Conservation (phyloP, 2,113 vertebrate genomes). For the Paratilapia polleni region DNA sequence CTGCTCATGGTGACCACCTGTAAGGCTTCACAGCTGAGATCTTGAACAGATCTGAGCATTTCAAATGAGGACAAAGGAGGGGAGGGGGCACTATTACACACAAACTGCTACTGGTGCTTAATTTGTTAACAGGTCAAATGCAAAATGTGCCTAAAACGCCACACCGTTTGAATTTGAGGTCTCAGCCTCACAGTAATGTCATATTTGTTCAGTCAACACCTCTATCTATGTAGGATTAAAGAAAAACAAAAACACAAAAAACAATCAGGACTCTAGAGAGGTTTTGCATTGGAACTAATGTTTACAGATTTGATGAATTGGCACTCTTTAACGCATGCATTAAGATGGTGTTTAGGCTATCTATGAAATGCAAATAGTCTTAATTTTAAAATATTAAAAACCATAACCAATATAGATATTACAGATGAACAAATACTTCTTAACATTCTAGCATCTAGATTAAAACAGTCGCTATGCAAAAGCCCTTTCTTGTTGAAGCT, state of each 20-base stretch:
- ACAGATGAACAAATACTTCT: not conserved
- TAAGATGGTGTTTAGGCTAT: not conserved
- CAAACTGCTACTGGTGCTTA: slow-evolving; percentile 59
- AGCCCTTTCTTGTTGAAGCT: not conserved
- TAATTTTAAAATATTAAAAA: not conserved
- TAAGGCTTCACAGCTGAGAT: slow-evolving; percentile 69
- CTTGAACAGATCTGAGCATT: slow-evolving; percentile 51
- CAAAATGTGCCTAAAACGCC: slow-evolving; percentile 49
- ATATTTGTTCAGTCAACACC: slow-evolving; percentile 49
- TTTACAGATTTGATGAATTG: slow-evolving; percentile 10
- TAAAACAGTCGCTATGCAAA: not conserved
- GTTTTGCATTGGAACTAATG: not conserved
- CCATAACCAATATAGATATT: not conserved
- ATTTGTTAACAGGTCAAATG: slow-evolving; percentile 64
- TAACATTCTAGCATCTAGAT: not conserved
- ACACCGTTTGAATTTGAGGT: slow-evolving; percentile 52
- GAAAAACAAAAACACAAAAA: too few species aligned
- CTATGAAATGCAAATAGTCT: not conserved
- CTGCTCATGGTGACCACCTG: slow-evolving; percentile 49
- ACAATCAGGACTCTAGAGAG: slow-evolving; percentile 6
- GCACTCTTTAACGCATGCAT: not conserved
- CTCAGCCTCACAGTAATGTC: slow-evolving; percentile 35
- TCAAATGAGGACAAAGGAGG: slow-evolving; percentile 14
- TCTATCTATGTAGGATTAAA: slow-evolving; percentile 21
- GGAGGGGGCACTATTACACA: slow-evolving; percentile 11